Percentiles rank a stretch among this genome's conserved stretches.
Conservation (phyloP, 1,140 invertebrate species). For the Drepana arcuata region DNA sequence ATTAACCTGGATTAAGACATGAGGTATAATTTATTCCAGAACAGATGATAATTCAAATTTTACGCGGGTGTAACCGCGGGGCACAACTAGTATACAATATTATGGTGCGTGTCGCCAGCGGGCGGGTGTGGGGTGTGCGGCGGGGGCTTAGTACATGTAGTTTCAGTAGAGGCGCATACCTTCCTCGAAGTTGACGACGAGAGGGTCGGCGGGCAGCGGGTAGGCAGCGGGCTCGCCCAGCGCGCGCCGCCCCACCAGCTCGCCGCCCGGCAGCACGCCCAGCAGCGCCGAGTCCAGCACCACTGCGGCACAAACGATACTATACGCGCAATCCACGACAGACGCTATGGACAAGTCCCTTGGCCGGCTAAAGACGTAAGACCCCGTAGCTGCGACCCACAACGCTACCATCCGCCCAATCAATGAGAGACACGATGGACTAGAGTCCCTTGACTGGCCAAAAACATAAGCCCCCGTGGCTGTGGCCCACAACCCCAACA, state of each 20-base stretch:
- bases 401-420: neutral
- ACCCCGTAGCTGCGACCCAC: neutral
- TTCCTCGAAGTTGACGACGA: constrained; percentile 84
- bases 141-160: constrained; percentile 40
- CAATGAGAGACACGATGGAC: neutral
- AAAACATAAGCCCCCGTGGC: no score
- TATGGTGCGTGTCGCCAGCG: neutral
- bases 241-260: constrained; percentile 28
- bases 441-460: neutral
- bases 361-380: neutral
- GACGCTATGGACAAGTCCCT: neutral
- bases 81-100: no score
- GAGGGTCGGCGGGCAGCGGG: constrained; percentile 73
- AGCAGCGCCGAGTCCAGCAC: constrained; percentile 52
- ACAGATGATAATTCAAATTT: no score
- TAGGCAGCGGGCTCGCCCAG: constrained; percentile 17
- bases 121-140: neutral
- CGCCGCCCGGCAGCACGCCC: constrained; percentile 41
- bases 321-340: neutral
- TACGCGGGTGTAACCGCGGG: no score
- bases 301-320: constrained; percentile 17
- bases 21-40: no score
- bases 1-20: no score
- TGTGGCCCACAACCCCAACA: neutral
- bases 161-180: constrained; percentile 82